Conservation (phyloP, 2,888 invertebrate genomes). For the Xestia sexstrigata region DNA sequence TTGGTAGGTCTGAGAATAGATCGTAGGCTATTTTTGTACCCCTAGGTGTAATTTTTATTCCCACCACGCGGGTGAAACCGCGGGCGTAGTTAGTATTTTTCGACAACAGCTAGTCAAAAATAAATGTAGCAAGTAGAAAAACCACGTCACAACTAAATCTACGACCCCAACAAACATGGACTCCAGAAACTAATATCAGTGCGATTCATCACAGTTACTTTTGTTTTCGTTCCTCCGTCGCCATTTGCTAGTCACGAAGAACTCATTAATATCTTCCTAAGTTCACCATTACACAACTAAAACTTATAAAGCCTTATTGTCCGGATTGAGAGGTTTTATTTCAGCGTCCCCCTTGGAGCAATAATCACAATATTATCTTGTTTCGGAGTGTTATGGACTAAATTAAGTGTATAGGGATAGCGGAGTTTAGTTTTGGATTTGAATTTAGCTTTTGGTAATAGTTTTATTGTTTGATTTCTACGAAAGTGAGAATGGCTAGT, state of each 20-base stretch:
- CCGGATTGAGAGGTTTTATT: slow-evolving; percentile 70
- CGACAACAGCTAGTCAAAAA: background rate
- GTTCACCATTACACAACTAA: slow-evolving; percentile 73
- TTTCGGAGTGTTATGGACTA: slow-evolving; percentile 57
- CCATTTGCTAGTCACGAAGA: slow-evolving; percentile 73
- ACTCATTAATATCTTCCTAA: slow-evolving; percentile 75
- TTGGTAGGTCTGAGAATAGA: too few species aligned
- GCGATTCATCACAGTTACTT: slow-evolving; percentile 36
- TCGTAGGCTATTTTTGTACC: too few species aligned
- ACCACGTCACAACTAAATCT: background rate
- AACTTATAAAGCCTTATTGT: slow-evolving; percentile 75
- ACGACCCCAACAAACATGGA: background rate
- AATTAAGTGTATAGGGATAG: slow-evolving; percentile 32
- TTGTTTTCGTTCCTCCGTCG: slow-evolving; percentile 33
- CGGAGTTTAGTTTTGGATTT: slow-evolving; percentile 22
- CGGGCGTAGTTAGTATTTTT: too few species aligned
- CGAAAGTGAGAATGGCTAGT: too few species aligned
- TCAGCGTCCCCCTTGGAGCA: slow-evolving; percentile 65
- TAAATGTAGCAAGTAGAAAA: background rate
- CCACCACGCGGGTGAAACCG: too few species aligned
- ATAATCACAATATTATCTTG: slow-evolving; percentile 63
- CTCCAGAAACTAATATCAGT: slow-evolving; percentile 44
- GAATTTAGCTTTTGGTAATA: slow-evolving; percentile 11
- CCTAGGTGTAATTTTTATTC: too few species aligned
- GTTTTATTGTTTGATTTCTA: background rate